These are phyloP conservation scores for Monoplex corrugatus DNA, from an alignment of 2,888 invertebrate species.

Conservation along the genomic window DNA sequence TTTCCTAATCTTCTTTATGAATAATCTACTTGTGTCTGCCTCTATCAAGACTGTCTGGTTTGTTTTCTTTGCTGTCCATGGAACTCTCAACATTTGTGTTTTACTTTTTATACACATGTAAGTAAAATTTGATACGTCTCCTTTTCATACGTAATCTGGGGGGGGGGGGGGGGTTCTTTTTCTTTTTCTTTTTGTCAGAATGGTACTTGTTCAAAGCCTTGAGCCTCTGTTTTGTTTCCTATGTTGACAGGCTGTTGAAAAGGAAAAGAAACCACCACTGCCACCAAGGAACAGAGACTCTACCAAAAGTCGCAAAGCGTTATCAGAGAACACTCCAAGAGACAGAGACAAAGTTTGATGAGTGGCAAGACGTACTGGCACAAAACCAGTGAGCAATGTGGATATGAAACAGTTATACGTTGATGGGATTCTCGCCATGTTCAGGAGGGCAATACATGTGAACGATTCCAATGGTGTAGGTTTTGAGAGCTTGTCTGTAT, in stretches of 20 bases:
- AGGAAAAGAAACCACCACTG: constrained; percentile 61
- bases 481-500: background rate
- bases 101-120: background rate
- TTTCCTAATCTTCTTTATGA: too few species aligned
- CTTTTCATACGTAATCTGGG: too few species aligned
- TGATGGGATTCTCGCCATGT: background rate
- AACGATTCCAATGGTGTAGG: background rate
- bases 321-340: constrained; percentile 56
- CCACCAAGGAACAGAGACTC: constrained; percentile 61
- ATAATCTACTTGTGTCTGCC: too few species aligned
- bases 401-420: background rate
- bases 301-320: constrained; percentile 56
- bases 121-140: too few species aligned
- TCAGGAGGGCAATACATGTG: background rate
- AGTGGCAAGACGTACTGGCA: background rate
- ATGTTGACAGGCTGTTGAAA: constrained; percentile 50
- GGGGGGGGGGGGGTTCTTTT: too few species aligned
- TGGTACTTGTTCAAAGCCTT: background rate
- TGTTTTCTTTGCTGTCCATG: too few species aligned
- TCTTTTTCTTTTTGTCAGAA: too few species aligned
- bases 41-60: too few species aligned
- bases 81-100: background rate
- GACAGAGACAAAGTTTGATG: constrained; percentile 62
- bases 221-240: background rate
- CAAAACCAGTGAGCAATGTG: too few species aligned